Percentiles rank a stretch among this genome's conserved stretches.
These are phyloP conservation scores for Lysandra bellargus DNA, from an alignment of 2,888 invertebrate species.

Conservation along the genomic window DNA sequence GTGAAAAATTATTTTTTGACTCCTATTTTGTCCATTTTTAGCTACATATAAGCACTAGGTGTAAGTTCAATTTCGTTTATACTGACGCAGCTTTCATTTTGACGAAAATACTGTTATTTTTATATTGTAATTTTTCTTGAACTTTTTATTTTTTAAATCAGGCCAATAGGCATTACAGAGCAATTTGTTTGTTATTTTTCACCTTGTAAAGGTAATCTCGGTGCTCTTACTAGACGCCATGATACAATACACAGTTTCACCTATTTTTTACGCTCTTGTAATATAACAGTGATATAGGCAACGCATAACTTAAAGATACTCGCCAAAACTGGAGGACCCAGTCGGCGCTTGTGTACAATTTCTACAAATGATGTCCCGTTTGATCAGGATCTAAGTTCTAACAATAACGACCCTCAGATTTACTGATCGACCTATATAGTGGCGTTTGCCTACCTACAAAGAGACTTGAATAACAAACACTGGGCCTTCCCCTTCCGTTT, in stretches of 20 bases:
- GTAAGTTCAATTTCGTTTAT: conserved; percentile 14
- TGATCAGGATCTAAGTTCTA: background rate
- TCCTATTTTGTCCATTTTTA: conserved; percentile 28
- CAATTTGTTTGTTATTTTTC: background rate
- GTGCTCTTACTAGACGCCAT: background rate
- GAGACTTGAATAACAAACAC: background rate
- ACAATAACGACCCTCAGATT: background rate
- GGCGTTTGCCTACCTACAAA: background rate
- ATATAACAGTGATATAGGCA: background rate
- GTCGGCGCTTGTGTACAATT: background rate
- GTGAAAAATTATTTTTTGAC: conserved; percentile 24
- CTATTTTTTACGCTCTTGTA: background rate
- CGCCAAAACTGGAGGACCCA: background rate
- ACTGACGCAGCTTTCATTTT: conserved; percentile 13
- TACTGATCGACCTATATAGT: too few relatives aligned
- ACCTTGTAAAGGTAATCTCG: background rate
- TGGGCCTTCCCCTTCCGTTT: background rate
- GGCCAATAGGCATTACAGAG: background rate
- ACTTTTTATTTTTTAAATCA: background rate
- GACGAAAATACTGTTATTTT: conserved; percentile 10
- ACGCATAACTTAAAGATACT: background rate
- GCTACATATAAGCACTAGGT: conserved; percentile 1
- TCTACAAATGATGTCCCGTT: background rate
- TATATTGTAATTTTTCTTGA: background rate
- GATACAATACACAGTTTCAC: background rate